Evolutionary conservation across 2,797 vertebrate species (phyloP).

Genomic region (Calcarius lapponicus): DNA sequence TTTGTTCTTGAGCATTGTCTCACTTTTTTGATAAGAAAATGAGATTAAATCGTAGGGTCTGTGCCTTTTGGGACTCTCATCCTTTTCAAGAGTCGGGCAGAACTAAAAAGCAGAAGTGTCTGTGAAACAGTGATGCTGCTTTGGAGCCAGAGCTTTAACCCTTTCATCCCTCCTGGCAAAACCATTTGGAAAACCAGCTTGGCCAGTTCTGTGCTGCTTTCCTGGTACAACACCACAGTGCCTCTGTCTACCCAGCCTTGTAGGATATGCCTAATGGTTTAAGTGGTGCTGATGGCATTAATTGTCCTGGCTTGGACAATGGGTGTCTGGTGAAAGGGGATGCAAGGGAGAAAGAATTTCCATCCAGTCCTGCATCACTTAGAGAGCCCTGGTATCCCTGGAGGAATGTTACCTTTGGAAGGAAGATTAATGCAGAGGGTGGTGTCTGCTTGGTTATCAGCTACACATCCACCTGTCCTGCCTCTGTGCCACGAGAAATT

Average conservation of each 20-base stretch:
- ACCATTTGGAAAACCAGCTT: background rate
- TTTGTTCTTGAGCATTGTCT: slow-evolving; percentile 18
- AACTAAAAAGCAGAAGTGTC: background rate
- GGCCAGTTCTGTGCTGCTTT: background rate
- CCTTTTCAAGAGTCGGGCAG: background rate
- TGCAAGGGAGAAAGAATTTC: background rate
- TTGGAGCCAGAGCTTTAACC: background rate
- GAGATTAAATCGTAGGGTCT: background rate
- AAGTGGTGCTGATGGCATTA: background rate
- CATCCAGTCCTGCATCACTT: background rate
- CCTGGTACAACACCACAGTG: background rate
- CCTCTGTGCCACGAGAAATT: background rate
- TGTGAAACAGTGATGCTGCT: background rate
- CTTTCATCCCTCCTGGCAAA: background rate
- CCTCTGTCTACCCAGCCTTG: background rate
- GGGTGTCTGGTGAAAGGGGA: background rate
- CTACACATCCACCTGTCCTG: background rate
- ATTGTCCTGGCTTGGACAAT: background rate
- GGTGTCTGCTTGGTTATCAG: background rate
- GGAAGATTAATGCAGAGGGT: background rate
- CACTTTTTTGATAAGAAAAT: slow-evolving; percentile 37
- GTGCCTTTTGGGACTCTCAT: background rate
- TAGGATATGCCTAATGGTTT: background rate
- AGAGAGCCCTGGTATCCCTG: background rate
- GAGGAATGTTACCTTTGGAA: background rate